Base-by-base conservation (phyloP, 2,797 vertebrate species). In the Serranus cabrilla region DNA sequence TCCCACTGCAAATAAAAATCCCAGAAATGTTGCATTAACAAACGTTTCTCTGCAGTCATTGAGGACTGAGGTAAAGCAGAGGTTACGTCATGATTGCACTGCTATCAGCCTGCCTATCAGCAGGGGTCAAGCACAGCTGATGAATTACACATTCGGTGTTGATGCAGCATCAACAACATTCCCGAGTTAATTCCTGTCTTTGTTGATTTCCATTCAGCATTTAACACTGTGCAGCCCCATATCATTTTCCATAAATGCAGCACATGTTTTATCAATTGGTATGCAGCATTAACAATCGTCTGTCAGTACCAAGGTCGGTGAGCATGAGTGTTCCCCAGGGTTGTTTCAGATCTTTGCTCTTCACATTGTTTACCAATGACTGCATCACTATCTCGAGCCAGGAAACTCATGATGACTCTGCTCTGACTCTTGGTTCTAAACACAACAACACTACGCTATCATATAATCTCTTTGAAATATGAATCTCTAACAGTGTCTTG, bases 251-350 rank as follows among this genome's bases (percentile, higher is more conserved):
- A 21, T 10, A 46, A n/a, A 31, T 51, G 39, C 3, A 40, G 40
- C 12, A 65, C 14, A 43, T 37, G 27, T 34, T 62, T 67, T 9
- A 60, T 57, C 10, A 4, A 69, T 13, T 25, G 46, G 21, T 50
- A 45, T 58, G 54, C 43, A 52, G 20, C 37, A 43, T 72, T 56
- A 64, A 57, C 21, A 60, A 23, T 34, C 49, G 43, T 55, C 62
- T 46, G 37, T 61, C 45, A 65, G 50, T 43, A 57, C 23, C 39
- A 31, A 70, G 12, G 61, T 63, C 51, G 45, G 42, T 55, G 71
- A 43, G 25, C 47, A 49, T 62, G 18, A 27, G 6, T 11, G 14
- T 40, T 52, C 46, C 16, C 11, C 16, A 23, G 46, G 12, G 20
- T 3, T 58, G 39, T 58, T 51, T 64, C 12, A 64, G 46, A 49